A percentile compares a stretch with the other conserved stretches of the same genome.
These are phyloP conservation scores for Lipophrys pholis DNA, from an alignment of 2,113 vertebrate species.

Conservation along the genomic window DNA sequence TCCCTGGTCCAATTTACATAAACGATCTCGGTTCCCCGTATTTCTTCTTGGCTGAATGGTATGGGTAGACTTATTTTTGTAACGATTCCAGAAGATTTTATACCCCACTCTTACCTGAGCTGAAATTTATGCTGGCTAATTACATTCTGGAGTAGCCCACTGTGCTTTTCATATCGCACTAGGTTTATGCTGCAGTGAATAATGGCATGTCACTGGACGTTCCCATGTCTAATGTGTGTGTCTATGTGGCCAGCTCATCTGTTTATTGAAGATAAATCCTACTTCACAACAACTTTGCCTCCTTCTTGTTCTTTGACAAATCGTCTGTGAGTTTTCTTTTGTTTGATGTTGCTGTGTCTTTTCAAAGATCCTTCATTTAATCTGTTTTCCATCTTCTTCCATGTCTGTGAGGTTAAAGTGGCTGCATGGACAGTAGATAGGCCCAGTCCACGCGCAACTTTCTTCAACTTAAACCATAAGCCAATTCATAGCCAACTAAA, in stretches of 20 bases:
- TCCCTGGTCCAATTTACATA: constrained; percentile 48
- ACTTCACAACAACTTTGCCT: constrained; percentile 14
- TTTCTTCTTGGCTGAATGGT: constrained; percentile 22
- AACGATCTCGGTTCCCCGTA: constrained; percentile 37
- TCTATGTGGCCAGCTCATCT: constrained; percentile 45
- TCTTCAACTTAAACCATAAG: too few species aligned
- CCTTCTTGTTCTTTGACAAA: background rate
- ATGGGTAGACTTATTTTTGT: constrained; percentile 43
- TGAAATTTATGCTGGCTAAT: constrained; percentile 43
- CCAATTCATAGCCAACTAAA: too few species aligned
- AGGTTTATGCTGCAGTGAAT: constrained; percentile 34
- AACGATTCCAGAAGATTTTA: constrained; percentile 28
- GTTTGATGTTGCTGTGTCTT: background rate
- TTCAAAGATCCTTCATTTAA: background rate
- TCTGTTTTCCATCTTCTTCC: too few species aligned
- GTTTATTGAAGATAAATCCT: constrained; percentile 34
- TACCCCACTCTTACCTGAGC: constrained; percentile 24
- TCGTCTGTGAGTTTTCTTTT: background rate
- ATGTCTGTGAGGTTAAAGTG: background rate
- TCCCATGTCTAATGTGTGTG: constrained; percentile 42
- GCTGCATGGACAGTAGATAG: too few species aligned
- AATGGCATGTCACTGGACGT: constrained; percentile 43
- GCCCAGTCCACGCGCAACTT: too few species aligned
- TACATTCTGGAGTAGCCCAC: constrained; percentile 29
- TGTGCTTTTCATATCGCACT: constrained; percentile 33